Percentiles rank a stretch among this genome's conserved stretches.
Evolutionary conservation across 2,888 invertebrate genomes (phyloP).

Genomic region (Oconnorella tubifera): DNA sequence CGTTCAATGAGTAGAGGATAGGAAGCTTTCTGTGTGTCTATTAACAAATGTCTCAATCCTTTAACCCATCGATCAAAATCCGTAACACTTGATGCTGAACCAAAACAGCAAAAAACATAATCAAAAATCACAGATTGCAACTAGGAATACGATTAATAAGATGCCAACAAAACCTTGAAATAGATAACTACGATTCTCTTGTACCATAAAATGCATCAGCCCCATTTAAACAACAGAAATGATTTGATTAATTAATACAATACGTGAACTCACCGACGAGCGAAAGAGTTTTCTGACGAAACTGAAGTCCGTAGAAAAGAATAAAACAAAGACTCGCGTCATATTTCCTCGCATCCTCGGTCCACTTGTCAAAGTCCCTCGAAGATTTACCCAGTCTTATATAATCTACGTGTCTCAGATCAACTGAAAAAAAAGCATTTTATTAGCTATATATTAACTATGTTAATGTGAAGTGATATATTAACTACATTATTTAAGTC

Average conservation of each 20-base stretch:
- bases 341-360: conserved; percentile 78
- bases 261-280: conserved; percentile 81
- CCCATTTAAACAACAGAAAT: too few relatives aligned
- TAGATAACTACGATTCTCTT: too few relatives aligned
- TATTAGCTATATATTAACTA: too few relatives aligned
- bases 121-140: too few relatives aligned
- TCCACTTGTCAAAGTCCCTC: conserved; percentile 88
- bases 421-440: too few relatives aligned
- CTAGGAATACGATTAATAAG: too few relatives aligned
- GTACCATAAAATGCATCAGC: too few relatives aligned
- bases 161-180: too few relatives aligned
- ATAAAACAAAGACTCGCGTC: conserved; percentile 81
- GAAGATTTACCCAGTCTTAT: conserved; percentile 80
- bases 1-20: conserved; percentile 10
- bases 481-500: too few relatives aligned
- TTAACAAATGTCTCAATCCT: not conserved
- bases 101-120: too few relatives aligned
- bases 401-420: conserved; percentile 81
- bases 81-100: conserved; percentile 5
- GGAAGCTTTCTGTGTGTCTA: not conserved
- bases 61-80: conserved; percentile 5
- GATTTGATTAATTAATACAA: too few relatives aligned
- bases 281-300: conserved; percentile 81
- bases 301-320: conserved; percentile 82
- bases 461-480: too few relatives aligned